Evolutionary conservation across 2,888 invertebrate genomes (phyloP).

Genomic region (Leuctra nigra): DNA sequence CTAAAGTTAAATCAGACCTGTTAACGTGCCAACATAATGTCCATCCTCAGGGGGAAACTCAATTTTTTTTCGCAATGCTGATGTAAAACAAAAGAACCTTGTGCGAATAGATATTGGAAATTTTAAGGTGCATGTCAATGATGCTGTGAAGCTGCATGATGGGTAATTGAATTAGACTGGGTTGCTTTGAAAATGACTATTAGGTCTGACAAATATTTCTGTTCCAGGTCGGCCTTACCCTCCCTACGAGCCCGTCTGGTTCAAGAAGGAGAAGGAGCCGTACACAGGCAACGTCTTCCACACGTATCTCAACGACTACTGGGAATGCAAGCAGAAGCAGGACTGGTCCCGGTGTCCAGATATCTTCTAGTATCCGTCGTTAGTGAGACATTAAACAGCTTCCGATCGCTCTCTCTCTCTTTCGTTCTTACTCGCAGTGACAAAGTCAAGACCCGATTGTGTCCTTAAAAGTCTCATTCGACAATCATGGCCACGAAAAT

Average conservation of each 20-base stretch:
- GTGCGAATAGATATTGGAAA: too few relatives aligned
- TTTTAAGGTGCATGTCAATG: too few relatives aligned
- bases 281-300: constrained; percentile 62
- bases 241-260: constrained; percentile 82
- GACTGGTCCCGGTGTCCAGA: constrained; percentile 91
- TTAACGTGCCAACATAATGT: too few relatives aligned
- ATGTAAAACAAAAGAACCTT: too few relatives aligned
- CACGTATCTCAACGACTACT: constrained; percentile 82
- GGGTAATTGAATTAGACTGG: background rate
- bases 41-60: too few relatives aligned
- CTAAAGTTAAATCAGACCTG: too few relatives aligned
- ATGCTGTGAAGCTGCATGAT: background rate
- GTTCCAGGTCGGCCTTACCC: constrained; percentile 57
- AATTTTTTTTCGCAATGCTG: too few relatives aligned
- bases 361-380: constrained; percentile 55
- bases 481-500: too few relatives aligned
- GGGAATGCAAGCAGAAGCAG: constrained; percentile 80
- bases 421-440: too few relatives aligned
- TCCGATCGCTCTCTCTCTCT: background rate
- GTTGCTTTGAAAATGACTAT: too few relatives aligned
- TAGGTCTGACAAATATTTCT: constrained; percentile 21
- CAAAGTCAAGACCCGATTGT: too few relatives aligned
- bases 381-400: background rate
- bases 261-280: constrained; percentile 69
- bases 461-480: too few relatives aligned